Conservation (phyloP, 1,140 invertebrate species). For the Microplitis demolitor region DNA sequence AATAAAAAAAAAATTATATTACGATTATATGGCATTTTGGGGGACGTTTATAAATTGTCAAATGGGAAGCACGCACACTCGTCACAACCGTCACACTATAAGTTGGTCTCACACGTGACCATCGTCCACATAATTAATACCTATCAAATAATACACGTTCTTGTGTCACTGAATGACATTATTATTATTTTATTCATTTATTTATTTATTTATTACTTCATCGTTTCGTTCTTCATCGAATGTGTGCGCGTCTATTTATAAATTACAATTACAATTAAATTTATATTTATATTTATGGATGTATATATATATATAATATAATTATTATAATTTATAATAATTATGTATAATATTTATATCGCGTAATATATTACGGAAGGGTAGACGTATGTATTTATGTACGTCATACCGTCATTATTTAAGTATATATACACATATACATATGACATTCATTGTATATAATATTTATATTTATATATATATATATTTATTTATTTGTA, state of each 20-base stretch:
- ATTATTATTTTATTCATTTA: slow-evolving; percentile 29
- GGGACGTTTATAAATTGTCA: slow-evolving; percentile 35
- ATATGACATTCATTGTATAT: slow-evolving; percentile 51
- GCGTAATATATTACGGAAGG: slow-evolving; percentile 29
- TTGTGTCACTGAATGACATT: slow-evolving; percentile 42
- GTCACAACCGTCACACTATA: slow-evolving; percentile 60
- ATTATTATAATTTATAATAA: slow-evolving; percentile 7
- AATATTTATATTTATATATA: slow-evolving; percentile 43
- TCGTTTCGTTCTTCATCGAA: slow-evolving; percentile 25
- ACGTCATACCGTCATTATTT: slow-evolving; percentile 47
- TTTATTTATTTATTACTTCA: slow-evolving; percentile 22
- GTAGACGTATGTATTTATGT: slow-evolving; percentile 39
- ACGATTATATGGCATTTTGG: slow-evolving; percentile 24
- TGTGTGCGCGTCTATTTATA: slow-evolving; percentile 31
- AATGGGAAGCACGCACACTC: slow-evolving; percentile 59
- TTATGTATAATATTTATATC: slow-evolving; percentile 37
- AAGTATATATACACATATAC: slow-evolving; percentile 61
- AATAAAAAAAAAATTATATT: neutral
- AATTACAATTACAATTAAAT: neutral
- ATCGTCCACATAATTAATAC: slow-evolving; percentile 55
- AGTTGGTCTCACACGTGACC: slow-evolving; percentile 49
- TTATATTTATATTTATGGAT: slow-evolving; percentile 10
- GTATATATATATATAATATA: slow-evolving; percentile 47
- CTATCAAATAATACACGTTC: slow-evolving; percentile 59
- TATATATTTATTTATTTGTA: slow-evolving; percentile 36